Conservation (phyloP, 2,113 vertebrate genomes). For the Mus spicilegus region DNA sequence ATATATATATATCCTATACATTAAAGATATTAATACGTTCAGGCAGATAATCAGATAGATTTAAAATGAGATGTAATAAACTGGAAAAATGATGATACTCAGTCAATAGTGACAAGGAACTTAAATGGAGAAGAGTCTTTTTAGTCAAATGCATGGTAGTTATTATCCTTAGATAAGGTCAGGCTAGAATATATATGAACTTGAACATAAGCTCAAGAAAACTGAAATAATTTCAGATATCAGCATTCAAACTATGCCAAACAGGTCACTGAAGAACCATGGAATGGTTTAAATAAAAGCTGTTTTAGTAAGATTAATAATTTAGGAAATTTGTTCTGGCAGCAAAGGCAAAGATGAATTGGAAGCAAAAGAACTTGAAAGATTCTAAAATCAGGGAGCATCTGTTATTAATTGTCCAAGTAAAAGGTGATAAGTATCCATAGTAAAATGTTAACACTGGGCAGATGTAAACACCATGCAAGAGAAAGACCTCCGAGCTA, state of each 20-base stretch:
- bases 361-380: constrained; percentile 27
- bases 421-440: background rate
- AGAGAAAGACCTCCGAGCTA: background rate
- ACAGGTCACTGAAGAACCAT: background rate
- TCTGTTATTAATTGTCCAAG: background rate
- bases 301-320: constrained; percentile 13
- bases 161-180: background rate
- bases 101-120: background rate
- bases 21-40: background rate
- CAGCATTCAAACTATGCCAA: background rate
- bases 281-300: constrained; percentile 19
- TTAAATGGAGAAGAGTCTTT: background rate
- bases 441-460: background rate
- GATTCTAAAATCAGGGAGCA: background rate
- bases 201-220: background rate
- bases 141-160: background rate
- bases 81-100: background rate
- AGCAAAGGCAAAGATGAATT: constrained; percentile 11
- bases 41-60: background rate
- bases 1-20: no score
- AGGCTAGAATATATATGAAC: background rate
- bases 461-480: background rate
- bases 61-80: background rate
- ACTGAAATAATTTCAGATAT: background rate
- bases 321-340: constrained; percentile 22